Evolutionary conservation across 2,888 invertebrate genomes (phyloP), one percentile per base, ranked within the genome.

Genomic region (Epinotia nisella): DNA sequence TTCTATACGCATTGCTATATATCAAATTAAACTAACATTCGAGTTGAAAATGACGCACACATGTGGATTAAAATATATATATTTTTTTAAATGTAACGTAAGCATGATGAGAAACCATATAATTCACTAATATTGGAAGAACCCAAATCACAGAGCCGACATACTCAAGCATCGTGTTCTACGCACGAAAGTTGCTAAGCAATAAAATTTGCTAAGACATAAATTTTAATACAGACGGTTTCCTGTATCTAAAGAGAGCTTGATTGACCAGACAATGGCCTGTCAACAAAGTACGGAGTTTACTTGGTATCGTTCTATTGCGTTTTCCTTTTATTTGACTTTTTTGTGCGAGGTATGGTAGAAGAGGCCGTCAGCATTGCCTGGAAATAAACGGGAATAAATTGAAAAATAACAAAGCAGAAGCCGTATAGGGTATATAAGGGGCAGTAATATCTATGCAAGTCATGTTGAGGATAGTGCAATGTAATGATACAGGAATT

Each of bases 261-360:
- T 45, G 35, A 21, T 49, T 68, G 39, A 62, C 62, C 21, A 24
- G 4, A 45, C 29, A 13, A 51, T 64, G 11, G 11, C 35, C 51
- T 51, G 64, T 69, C 15, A 58, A 68, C 29, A 35, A 56, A n/a
- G 55, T 35, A 61, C 39, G 19, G 19, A 41, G 41, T 45, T 35
- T 49, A 70, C 19, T 72, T 72, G 67, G 70, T 79, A 78, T 72
- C 75, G 78, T 74, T 79, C 82, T 90, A 93, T 84, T 92, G 92
- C 70, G 93, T 95, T 94, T 96, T 96, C 94, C 96, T 95, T 94
- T 96, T 96, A 87, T 94, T 95, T 76, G 95, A 89, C 90, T 96
- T 96, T 94, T 96, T 96, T 93, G 94, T 95, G 87, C 96, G 95
- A 79, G 96, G 96, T 80, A 96, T 94, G 80, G 96, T 96, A 85